A percentile compares a stretch with the other conserved stretches of the same genome.
Conservation (phyloP, 2,888 invertebrate genomes). For the Drosophila eohydei region DNA sequence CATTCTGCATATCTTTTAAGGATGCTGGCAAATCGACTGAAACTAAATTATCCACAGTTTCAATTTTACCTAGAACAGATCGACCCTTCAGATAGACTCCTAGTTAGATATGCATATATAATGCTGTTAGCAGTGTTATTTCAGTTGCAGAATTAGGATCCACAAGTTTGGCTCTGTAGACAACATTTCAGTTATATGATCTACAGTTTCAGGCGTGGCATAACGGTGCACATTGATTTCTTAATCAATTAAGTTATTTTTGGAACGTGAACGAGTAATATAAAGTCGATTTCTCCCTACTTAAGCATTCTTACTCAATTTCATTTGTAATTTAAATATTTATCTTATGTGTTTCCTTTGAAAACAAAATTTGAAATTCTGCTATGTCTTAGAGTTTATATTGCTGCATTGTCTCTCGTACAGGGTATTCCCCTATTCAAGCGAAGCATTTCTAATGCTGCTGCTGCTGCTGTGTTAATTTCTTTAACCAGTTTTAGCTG, state of each 20-base stretch:
- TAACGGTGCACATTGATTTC: neutral
- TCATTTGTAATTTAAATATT: constrained; percentile 1
- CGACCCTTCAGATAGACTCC: no score
- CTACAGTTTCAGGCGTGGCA: neutral
- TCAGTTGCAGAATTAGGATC: no score
- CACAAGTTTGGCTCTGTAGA: no score
- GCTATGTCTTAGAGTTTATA: neutral
- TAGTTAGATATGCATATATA: no score
- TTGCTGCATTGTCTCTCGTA: neutral
- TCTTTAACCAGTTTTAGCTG: constrained; percentile 51
- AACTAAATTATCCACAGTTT: no score
- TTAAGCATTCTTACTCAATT: neutral
- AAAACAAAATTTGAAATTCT: neutral
- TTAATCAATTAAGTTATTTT: neutral
- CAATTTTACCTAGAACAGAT: no score
- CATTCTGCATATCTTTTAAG: no score
- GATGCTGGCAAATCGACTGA: no score
- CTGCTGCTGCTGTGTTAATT: constrained; percentile 21
- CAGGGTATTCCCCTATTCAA: constrained; percentile 18
- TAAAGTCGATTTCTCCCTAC: neutral
- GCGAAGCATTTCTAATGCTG: neutral
- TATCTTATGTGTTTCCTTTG: neutral
- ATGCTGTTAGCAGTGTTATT: no score
- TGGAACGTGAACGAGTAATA: no score
- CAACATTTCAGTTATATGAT: no score